phyloP scores from a whole-genome alignment of 2,113 vertebrate species.

The Falcunculus frontatus region DNA sequence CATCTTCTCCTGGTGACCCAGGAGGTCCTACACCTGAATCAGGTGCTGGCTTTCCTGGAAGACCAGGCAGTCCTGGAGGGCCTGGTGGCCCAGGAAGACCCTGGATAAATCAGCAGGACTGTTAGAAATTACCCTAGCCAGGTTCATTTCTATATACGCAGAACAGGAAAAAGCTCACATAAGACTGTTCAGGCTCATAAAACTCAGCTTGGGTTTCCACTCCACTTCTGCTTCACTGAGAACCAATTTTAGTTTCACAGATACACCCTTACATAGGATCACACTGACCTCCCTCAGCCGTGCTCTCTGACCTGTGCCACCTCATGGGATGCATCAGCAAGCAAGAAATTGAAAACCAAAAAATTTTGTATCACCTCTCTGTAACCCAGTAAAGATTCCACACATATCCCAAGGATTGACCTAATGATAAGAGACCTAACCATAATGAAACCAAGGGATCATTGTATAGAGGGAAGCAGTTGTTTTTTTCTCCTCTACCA shows the following conservation, averaged over 20 bases:
- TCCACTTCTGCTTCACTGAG: not conserved
- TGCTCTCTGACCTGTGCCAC: not conserved
- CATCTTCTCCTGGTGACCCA: constrained; percentile 78
- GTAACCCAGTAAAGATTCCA: not conserved
- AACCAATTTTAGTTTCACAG: not conserved
- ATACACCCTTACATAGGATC: not conserved
- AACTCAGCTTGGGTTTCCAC: not conserved
- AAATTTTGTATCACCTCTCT: not conserved
- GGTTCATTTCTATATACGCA: not conserved
- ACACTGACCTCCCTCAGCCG: not conserved
- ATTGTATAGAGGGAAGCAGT: not conserved
- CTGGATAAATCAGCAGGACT: constrained; percentile 56
- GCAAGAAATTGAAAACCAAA: not conserved
- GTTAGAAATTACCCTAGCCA: not conserved
- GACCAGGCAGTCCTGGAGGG: constrained; percentile 68
- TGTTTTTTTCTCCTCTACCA: not conserved
- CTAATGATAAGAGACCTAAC: not conserved
- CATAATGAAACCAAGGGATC: not conserved
- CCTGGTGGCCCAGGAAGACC: constrained; percentile 83
- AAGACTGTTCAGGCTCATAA: not conserved
- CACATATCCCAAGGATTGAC: fast-evolving
- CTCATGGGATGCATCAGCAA: not conserved
- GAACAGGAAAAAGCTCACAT: not conserved
- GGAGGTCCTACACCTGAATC: constrained; percentile 66
- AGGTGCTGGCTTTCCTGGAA: constrained; percentile 77